phyloP scores from a whole-genome alignment of 2,888 invertebrate species.

The Cordilura impudica region DNA sequence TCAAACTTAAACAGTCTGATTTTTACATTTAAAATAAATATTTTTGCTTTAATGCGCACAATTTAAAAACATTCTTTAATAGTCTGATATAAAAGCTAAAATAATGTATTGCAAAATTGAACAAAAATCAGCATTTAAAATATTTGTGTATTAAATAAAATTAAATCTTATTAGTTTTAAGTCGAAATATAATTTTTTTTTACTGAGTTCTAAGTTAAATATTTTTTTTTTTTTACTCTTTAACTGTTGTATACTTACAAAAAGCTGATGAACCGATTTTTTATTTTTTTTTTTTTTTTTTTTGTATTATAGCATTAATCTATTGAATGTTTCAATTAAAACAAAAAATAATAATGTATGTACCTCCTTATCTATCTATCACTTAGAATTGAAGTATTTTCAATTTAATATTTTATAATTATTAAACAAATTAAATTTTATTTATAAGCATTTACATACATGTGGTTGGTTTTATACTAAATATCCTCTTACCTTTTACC shows the following conservation, averaged over 20 bases:
- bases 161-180: neutral
- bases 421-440: neutral
- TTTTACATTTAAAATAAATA: slow-evolving; percentile 18
- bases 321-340: neutral
- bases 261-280: neutral
- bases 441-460: slow-evolving; percentile 4
- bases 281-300: neutral
- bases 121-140: slow-evolving; percentile 31
- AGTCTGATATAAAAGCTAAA: slow-evolving; percentile 20
- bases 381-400: slow-evolving; percentile 18
- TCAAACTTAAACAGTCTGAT: slow-evolving; percentile 19
- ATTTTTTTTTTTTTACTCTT: slow-evolving; percentile 28
- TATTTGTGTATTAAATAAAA: neutral
- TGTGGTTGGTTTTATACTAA: neutral
- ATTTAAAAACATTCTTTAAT: neutral
- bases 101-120: slow-evolving; percentile 11
- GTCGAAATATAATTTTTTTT: slow-evolving; percentile 10
- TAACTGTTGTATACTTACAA: slow-evolving; percentile 10
- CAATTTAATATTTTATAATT: slow-evolving; percentile 10
- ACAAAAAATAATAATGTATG: slow-evolving; percentile 18
- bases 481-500: neutral
- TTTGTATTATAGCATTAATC: slow-evolving; percentile 3
- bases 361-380: slow-evolving; percentile 26
- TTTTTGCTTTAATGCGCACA: slow-evolving; percentile 32
- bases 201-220: slow-evolving; percentile 1